phyloP scores from a whole-genome alignment of 2,113 vertebrate genomes.

The Lophochroa leadbeateri region DNA sequence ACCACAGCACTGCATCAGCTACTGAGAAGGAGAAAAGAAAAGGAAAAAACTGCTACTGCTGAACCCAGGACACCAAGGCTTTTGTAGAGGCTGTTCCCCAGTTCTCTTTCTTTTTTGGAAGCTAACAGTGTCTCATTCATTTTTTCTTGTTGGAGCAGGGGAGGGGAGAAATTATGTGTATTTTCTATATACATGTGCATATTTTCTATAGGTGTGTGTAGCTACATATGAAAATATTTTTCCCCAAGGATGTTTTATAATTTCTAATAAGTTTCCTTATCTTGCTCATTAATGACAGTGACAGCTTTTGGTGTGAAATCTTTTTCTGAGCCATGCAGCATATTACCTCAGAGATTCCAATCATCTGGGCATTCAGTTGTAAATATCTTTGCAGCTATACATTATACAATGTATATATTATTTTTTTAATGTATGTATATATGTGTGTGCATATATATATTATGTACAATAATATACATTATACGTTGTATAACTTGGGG shows the following conservation, averaged over 20 bases:
- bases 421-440: not conserved
- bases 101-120: not conserved
- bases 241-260: not conserved
- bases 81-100: not conserved
- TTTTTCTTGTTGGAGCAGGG: rapidly evolving
- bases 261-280: not conserved
- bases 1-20: too few relatives aligned
- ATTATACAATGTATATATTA: not conserved
- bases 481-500: not conserved
- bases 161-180: rapidly evolving
- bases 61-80: too few relatives aligned
- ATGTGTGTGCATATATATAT: not conserved
- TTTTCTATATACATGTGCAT: not conserved
- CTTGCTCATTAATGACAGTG: rapidly evolving
- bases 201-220: not conserved
- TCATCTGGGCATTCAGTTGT: not conserved
- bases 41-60: too few relatives aligned
- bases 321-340: not conserved
- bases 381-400: not conserved
- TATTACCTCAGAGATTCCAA: not conserved
- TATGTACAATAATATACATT: not conserved
- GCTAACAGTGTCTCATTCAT: rapidly evolving
- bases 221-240: not conserved
- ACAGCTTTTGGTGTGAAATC: not conserved
- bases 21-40: too few relatives aligned